Evolutionary conservation across 1,140 invertebrate species (phyloP), one percentile per base, ranked within the genome.

Genomic region (Drosophila micromelanica): DNA sequence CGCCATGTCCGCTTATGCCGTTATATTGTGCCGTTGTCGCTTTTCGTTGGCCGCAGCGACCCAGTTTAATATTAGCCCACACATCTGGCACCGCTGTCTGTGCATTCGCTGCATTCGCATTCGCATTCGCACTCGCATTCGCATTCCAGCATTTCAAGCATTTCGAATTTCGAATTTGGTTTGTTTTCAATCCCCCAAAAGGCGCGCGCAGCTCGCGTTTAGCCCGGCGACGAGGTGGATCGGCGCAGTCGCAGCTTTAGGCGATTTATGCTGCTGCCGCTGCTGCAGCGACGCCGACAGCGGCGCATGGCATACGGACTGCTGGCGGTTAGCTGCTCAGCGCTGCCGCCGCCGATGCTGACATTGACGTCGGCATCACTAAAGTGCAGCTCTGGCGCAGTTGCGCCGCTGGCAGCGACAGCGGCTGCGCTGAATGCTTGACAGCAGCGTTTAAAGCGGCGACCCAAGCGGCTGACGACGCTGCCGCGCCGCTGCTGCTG

Each of bases 221-320:
- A 87, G 20, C 79, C 82, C 23, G 82, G 82, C 15, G 82, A 89
- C 20, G 82, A 87, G 42, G 72, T 89, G 32, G 68, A 78, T 12
- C 82, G 84, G 30, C 78, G 67, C 20, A 87, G 52, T 27, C 82
- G 84, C 82, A 89, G 61, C 68, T 82, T 87, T 9, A 89, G 38
- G 9, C 84, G 82, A 45, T 62, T 57, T 0, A 69, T 12, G 49
- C 68, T 89, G 59, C 72, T 52, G 46, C 73, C 76, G 48, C 82
- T 85, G 56, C 71, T 81, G 75, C 82, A 80, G 38, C 82, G 84
- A 23, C 78, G 76, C 35, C 60, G 40, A 56, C 73, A 72, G 37
- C 82, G 75, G 49, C 76, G 76, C 23, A 63, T 45, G 32, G 72
- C 46, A 43, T 78, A 76, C 4, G 68, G 69, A 59, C 76, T 76